Conservation (phyloP, 2,113 vertebrate species). For the Calyptomena viridis region DNA sequence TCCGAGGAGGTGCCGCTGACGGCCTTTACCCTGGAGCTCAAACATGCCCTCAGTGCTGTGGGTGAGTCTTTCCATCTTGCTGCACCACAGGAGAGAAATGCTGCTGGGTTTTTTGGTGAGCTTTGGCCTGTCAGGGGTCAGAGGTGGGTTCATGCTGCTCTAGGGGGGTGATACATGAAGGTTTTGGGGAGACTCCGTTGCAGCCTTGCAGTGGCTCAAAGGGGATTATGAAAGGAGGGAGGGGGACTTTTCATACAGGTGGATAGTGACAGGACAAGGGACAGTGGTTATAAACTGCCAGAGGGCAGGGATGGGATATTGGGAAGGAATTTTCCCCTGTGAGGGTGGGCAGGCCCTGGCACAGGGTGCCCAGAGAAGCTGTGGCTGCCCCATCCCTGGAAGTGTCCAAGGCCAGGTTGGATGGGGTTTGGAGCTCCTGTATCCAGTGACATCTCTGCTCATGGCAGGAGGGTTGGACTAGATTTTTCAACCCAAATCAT, state of each 20-base stretch:
- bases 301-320: neutral
- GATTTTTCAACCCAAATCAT: neutral
- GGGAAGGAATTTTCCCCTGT: neutral
- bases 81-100: neutral
- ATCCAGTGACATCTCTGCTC: too few relatives aligned
- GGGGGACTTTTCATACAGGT: neutral
- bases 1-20: slow-evolving; percentile 92
- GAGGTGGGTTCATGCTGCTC: accelerated
- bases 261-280: neutral
- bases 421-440: neutral
- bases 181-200: neutral
- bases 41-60: slow-evolving; percentile 86
- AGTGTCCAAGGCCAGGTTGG: neutral
- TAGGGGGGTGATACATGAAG: too few relatives aligned
- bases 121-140: neutral
- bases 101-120: accelerated
- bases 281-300: neutral
- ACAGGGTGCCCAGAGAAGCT: neutral
- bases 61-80: slow-evolving; percentile 63
- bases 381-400: neutral
- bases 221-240: neutral
- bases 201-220: neutral
- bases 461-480: neutral
- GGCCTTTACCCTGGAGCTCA: slow-evolving; percentile 90
- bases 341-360: neutral